Evolutionary conservation across 1,140 invertebrate genomes (phyloP), one percentile per base, ranked within the genome.

Genomic region (Maconellicoccus hirsutus): DNA sequence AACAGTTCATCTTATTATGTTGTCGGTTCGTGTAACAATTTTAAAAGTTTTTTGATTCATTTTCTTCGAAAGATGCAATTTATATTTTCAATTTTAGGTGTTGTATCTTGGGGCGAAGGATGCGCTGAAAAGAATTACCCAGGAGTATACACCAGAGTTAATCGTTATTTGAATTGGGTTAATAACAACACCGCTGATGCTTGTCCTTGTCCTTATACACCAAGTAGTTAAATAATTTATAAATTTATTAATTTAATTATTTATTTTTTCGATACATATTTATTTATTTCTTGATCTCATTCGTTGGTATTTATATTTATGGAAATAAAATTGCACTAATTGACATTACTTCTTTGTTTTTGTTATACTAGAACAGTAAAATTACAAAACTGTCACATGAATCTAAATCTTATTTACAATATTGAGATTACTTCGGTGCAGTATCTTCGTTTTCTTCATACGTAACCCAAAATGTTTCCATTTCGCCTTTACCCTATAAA

Each of bases 81-180:
- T 22, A 63, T 12, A 63, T 8, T 66, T 66, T 25, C 25, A 23
- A 23, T 66, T 66, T 25, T 66, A 74, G 73, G 73, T 12, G 72
- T 74, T 27, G 87, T 90, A 0, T 90, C 87, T 0, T 91, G 89
- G 86, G 89, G 89, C 52, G 85, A 87, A 77, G 89, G 89, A 6
- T 95, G 93, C 77, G 93, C 88, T 0, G 80, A 86, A 76, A 83
- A 87, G 0, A 85, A 87, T 70, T 86, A 85, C 75, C 92, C 92
- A 0, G 93, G 93, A 19, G 90, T 95, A 27, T 96, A 94, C 79
- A 86, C 88, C 0, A 81, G 90, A 72, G 89, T 94, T 0, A 89
- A 89, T 77, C 82, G 87, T 73, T 92, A 86, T 75, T 75, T 88
- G 16, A 84, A 85, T 7, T 92, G 89, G 89, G 69, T 74, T 19